Evolutionary conservation across 2,113 vertebrate genomes (phyloP).

Genomic region (Heloderma charlesbogerti): DNA sequence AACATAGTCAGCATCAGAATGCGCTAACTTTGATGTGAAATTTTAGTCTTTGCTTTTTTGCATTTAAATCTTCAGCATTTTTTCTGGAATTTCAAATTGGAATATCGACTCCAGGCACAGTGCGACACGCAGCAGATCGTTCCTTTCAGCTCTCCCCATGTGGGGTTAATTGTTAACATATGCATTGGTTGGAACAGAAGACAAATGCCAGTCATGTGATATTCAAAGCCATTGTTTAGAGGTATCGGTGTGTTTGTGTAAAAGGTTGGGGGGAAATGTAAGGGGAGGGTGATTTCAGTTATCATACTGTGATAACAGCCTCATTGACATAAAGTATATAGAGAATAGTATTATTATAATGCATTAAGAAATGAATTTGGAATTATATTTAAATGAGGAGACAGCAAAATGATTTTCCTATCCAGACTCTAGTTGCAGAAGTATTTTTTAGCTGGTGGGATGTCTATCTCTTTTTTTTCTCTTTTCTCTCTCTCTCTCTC

Average conservation of each 20-base stretch:
- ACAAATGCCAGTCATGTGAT: background rate
- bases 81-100: background rate
- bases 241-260: rapidly evolving
- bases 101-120: background rate
- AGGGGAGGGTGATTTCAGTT: slow-evolving; percentile 7
- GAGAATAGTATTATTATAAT: slow-evolving; percentile 67
- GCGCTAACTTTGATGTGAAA: background rate
- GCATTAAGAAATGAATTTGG: slow-evolving; percentile 69
- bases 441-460: slow-evolving; percentile 73
- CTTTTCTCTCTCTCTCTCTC: slow-evolving; percentile 62
- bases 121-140: too few relatives aligned
- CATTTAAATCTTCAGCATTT: background rate
- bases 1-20: background rate
- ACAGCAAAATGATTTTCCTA: slow-evolving; percentile 70
- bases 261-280: slow-evolving; percentile 21
- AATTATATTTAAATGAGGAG: slow-evolving; percentile 75
- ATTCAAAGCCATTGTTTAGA: background rate
- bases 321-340: slow-evolving; percentile 59
- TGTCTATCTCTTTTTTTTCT: slow-evolving; percentile 61
- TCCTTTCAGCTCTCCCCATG: background rate
- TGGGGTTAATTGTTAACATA: background rate
- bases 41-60: background rate
- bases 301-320: slow-evolving; percentile 53
- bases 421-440: slow-evolving; percentile 63
- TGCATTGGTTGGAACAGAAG: background rate